Base-by-base conservation (phyloP, 2,888 invertebrate species). In the Trissolcus japonicus region DNA sequence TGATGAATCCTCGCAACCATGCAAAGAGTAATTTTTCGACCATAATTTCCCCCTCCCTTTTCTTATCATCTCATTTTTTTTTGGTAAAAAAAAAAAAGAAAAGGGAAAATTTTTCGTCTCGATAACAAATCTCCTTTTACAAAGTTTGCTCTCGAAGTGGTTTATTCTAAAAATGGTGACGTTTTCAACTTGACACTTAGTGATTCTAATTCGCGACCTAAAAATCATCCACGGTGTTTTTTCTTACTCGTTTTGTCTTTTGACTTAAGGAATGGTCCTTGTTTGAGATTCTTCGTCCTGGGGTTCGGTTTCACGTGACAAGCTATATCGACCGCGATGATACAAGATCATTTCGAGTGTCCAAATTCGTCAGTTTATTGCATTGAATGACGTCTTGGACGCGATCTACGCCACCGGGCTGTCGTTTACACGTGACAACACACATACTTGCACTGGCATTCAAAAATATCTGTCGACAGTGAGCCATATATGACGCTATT, bases 401-500 rank as follows among this genome's bases (percentile, higher is more conserved):
- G 43, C 63, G 35, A 41, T 41, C 67, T 51, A 63, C 74, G 78
- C 71, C 74, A 78, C 61, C 59, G 69, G 21, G 46, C 56, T 56
- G 78, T 62, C 74, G 74, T 61, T 78, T 78, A 59, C 78, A 74
- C 78, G 71, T 74, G 78, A 71, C 74, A 46, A 11, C 60, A 54
- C 50, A 62, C 48, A 78, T 59, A 72, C 56, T 48, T 7, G 35
- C 17, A 19, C 57, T 55, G 66, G 54, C 74, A 78, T 78, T 71
- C 74, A 74, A 74, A 78, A 78, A 78, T 78, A 78, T 74, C 74
- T 71, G 69, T 69, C 63, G 55, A 73, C 68, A 35, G 63, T 77
- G 63, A 73, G 60, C 77, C 72, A 68, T 72, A 73, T 77, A 77
- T 40, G 77, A 73, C 43, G 69, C 40, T 68, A 68, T 77, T 73